Conservation (phyloP, 2,888 invertebrate genomes). For the Penaeus monodon region DNA sequence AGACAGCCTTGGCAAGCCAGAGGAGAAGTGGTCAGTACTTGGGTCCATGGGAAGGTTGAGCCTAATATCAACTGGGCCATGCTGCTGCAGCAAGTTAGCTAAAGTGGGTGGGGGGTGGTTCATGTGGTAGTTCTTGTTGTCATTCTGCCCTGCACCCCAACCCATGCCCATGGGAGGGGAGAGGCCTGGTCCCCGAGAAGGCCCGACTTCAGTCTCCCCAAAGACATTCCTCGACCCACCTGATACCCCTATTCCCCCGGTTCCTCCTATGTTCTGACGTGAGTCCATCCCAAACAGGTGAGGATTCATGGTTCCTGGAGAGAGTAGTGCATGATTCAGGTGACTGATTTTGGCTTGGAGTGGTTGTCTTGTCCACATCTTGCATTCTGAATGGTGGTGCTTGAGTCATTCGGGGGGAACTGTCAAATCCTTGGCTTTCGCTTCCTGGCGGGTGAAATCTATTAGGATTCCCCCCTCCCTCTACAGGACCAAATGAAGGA, state of each 20-base stretch:
- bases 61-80: conserved; percentile 53
- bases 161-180: conserved; percentile 44
- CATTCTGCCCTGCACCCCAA: conserved; percentile 46
- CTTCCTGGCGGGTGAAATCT: conserved; percentile 42
- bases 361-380: conserved; percentile 22
- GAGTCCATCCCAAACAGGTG: conserved; percentile 43
- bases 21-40: conserved; percentile 37
- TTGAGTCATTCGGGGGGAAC: conserved; percentile 36
- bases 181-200: conserved; percentile 39
- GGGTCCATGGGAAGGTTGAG: conserved; percentile 40
- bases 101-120: conserved; percentile 51
- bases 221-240: conserved; percentile 36
- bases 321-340: conserved; percentile 37
- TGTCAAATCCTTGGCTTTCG: conserved; percentile 37
- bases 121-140: conserved; percentile 40
- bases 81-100: conserved; percentile 51
- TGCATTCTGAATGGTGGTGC: conserved; percentile 43
- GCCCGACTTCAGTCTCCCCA: conserved; percentile 41
- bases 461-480: conserved; percentile 32
- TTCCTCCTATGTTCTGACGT: conserved; percentile 37
- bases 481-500: conserved; percentile 52
- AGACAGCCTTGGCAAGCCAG: conserved; percentile 39
- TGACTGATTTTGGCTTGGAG: conserved; percentile 44
- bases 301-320: conserved; percentile 46
- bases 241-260: conserved; percentile 33